phyloP scores from a whole-genome alignment of 2,113 vertebrate genomes.

The Pachyramphus minor region DNA sequence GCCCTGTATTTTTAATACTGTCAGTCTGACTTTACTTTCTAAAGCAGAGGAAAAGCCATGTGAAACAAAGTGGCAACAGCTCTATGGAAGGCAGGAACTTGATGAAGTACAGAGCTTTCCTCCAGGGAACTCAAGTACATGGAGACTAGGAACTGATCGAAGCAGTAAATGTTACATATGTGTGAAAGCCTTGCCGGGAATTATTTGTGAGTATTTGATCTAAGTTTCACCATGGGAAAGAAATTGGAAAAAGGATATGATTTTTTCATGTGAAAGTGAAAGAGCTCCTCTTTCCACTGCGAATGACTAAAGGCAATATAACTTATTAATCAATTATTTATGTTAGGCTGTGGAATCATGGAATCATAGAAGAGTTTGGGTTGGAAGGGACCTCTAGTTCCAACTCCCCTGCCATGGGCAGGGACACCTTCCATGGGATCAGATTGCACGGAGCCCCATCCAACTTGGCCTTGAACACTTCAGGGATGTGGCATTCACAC shows the following conservation, averaged over 20 bases:
- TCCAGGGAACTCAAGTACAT: not conserved
- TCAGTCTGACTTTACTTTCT: constrained; percentile 10
- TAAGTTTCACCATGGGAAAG: not conserved
- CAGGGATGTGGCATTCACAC: not conserved
- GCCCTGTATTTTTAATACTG: not conserved
- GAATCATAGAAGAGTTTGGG: not conserved
- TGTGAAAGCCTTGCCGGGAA: not conserved
- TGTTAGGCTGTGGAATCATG: not conserved
- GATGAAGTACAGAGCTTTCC: constrained; percentile 25
- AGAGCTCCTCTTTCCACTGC: not conserved
- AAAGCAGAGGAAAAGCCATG: not conserved
- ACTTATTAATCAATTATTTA: not conserved
- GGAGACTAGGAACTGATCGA: not conserved
- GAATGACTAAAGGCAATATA: not conserved
- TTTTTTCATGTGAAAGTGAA: not conserved
- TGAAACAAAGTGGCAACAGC: not conserved
- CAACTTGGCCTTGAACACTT: not conserved
- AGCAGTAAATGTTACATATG: not conserved
- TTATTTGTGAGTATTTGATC: not conserved
- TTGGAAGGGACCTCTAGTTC: not conserved
- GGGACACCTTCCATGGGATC: not conserved
- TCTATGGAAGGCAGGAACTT: not conserved
- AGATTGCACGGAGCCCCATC: not conserved
- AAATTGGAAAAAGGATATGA: not conserved
- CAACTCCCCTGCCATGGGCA: not conserved